phyloP scores from a whole-genome alignment of 2,888 invertebrate genomes.

The Phaedon cochleariae region DNA sequence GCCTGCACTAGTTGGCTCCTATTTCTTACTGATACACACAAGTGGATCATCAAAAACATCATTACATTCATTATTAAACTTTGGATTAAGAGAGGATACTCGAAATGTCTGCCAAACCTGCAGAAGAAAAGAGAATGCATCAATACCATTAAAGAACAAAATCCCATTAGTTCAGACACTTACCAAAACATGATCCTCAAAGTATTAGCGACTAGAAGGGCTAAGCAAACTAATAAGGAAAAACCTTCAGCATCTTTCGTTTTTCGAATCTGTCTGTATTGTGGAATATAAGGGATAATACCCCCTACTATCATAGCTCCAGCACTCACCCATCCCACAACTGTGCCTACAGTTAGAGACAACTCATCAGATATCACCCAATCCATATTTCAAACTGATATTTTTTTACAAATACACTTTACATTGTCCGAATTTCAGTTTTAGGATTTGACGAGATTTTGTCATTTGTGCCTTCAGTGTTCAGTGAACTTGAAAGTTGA shows the following conservation, averaged over 20 bases:
- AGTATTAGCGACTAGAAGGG: constrained; percentile 94
- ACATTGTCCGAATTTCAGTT: constrained; percentile 10
- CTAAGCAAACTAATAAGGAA: constrained; percentile 95
- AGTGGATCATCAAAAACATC: constrained; percentile 95
- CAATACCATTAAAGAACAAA: not conserved
- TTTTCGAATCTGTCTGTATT: constrained; percentile 90
- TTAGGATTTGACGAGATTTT: too few relatives aligned
- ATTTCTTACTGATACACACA: constrained; percentile 88
- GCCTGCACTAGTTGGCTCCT: constrained; percentile 80
- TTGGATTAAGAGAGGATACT: constrained; percentile 92
- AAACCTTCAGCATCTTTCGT: constrained; percentile 97
- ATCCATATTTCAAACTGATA: constrained; percentile 67
- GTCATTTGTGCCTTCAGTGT: too few relatives aligned
- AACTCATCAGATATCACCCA: constrained; percentile 81
- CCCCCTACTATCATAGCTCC: constrained; percentile 95
- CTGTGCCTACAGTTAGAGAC: constrained; percentile 77
- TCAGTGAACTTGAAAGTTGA: too few relatives aligned
- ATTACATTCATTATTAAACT: constrained; percentile 97
- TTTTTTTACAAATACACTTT: constrained; percentile 19
- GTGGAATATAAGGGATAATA: constrained; percentile 94
- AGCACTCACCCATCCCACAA: constrained; percentile 82
- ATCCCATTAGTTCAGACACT: constrained; percentile 52
- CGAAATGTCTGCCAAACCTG: constrained; percentile 99
- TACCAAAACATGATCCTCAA: constrained; percentile 98
- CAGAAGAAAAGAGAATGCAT: constrained; percentile 32